Evolutionary conservation across 2,888 invertebrate species (phyloP), one percentile per base, ranked within the genome.

Genomic region (Seira ritae): DNA sequence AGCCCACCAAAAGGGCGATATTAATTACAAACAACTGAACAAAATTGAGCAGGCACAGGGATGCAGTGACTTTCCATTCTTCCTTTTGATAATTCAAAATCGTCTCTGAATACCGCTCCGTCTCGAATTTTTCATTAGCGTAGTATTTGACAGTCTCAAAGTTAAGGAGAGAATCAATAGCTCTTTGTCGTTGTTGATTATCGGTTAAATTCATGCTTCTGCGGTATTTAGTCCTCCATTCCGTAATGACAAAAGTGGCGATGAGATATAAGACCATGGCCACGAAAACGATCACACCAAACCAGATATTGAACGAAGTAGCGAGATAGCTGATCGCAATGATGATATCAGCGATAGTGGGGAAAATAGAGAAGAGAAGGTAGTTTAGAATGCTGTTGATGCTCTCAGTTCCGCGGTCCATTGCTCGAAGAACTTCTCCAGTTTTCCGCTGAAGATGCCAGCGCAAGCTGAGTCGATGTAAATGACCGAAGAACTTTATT

Each of bases 71-170:
- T 88, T 95, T 95, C 93, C 96, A 99, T 92, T 99, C 99, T 71
- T 87, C 84, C 66, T 88, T 85, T 80, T 87, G 87, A 69, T 87
- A 89, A 22, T 74, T 86, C 10, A 81, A 15, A 88, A 99, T 96
- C n/a, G 97, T 95, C 19, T 94, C 94, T 86, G 94, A 92, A 90
- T 97, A 99, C 12, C 95, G 93, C 15, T 95, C 91, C 0, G 97
- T 96, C 92, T 99, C 99, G 91, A 97, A 98, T 0, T 93, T 90
- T 90, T 99, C 98, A 0, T 97, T 98, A 3, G 96, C 96, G 90
- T 98, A 99, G 91, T 99, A 99, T 91, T 99, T 99, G 0, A 98
- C 99, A 0, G 99, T 99, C 92, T 99, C 99, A 91, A 97, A 99
- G 92, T 99, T 99, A 15, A 99, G 92, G 75, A 99, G 92, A 0